These are phyloP conservation scores for Amiota communis DNA, from an alignment of 2,888 invertebrate genomes.

Conservation along the genomic window DNA sequence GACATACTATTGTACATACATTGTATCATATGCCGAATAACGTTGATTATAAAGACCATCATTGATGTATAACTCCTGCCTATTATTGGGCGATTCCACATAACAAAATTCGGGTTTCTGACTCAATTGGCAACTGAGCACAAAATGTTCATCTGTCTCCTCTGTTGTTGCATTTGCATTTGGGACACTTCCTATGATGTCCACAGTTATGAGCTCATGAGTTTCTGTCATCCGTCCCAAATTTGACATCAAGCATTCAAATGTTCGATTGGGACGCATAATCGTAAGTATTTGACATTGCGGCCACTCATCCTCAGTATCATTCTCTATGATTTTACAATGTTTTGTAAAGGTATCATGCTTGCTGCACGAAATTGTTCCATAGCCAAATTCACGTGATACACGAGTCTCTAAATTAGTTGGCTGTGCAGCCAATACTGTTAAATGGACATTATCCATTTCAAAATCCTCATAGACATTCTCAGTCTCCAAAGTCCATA, in stretches of 20 bases:
- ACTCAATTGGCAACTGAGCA: constrained; percentile 50
- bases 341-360: constrained; percentile 47
- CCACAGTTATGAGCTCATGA: constrained; percentile 52
- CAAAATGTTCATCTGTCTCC: constrained; percentile 39
- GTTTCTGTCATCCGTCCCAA: constrained; percentile 54
- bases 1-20: constrained; percentile 45
- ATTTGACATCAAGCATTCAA: constrained; percentile 52
- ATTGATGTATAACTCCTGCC: constrained; percentile 48
- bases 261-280: constrained; percentile 50
- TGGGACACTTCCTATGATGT: constrained; percentile 37
- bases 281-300: constrained; percentile 49
- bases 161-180: constrained; percentile 44
- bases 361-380: constrained; percentile 47
- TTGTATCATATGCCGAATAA: constrained; percentile 53
- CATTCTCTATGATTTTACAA: constrained; percentile 51
- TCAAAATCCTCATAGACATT: constrained; percentile 41
- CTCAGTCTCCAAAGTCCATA: constrained; percentile 48
- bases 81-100: constrained; percentile 54
- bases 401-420: constrained; percentile 48
- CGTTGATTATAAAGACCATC: constrained; percentile 53
- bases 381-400: constrained; percentile 45
- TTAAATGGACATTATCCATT: constrained; percentile 38
- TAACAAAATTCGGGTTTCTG: constrained; percentile 45
- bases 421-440: constrained; percentile 42
- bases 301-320: constrained; percentile 43